Base-by-base conservation (phyloP, 2,113 vertebrate species). In the Grus americana region DNA sequence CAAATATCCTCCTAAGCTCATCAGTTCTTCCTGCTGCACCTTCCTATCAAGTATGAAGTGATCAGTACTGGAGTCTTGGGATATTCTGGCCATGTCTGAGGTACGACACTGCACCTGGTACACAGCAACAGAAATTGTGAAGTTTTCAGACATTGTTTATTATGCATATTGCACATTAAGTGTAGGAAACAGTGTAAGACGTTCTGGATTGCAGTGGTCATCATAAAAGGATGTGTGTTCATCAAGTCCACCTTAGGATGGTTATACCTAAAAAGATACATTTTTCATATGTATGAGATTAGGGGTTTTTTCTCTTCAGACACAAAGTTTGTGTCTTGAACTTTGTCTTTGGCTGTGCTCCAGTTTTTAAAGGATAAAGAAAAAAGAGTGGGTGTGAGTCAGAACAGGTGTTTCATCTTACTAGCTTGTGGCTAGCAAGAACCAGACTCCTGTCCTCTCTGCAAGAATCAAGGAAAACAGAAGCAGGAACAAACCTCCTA, bases 271-370 rank as follows among this genome's bases (percentile, higher is more conserved):
- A 32, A 79, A 55, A 59, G 10, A 42, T 10, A n/a, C 0, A 1
- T 57, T 82, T 61, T 26, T 61, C 10, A 16, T 49, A 29, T 0
- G 1, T 11, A 11, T 26, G 8, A 68, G 13, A 10, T 66, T 0
- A 16, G 52, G 52, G 26, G 6, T 14, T 44, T 47, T 58, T 29
- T 14, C 40, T 55, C 23, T 54, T 7, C 23, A 10, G 42, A 40
- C 23, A 57, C 4, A 16, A 65, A 70, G 34, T 49, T 58, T 95
- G 32, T 63, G 5, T 55, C 29, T 24, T 54, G 36, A 90, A 54
- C 18, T 50, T 83, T 40, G 15, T 75, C 24, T 86, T 74, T 72
- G 8, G 8, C 61, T 57, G 61, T 81, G 32, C 21, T 90, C 14
- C 34, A 57, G 9, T 49, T 85, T 87, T 58, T 74, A 88, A 80